Conservation (phyloP, 1,140 invertebrate species). For the Chironomus tepperi region DNA sequence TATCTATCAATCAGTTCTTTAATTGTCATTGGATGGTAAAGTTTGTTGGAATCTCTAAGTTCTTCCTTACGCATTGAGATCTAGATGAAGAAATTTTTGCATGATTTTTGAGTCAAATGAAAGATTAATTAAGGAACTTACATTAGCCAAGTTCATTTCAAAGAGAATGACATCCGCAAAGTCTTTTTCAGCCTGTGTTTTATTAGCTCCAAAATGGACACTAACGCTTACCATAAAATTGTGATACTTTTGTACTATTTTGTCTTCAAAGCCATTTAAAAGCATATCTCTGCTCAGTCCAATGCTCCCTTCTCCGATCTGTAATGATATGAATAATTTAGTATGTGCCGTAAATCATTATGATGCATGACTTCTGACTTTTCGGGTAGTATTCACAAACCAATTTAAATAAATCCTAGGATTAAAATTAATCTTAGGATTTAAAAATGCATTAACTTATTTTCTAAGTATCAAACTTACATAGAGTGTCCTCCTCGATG, state of each 20-base stretch:
- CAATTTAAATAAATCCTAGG: too few species aligned
- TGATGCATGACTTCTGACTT: background rate
- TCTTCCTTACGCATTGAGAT: slow-evolving; percentile 53
- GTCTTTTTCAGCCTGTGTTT: slow-evolving; percentile 39
- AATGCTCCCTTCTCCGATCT: slow-evolving; percentile 52
- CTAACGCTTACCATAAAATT: slow-evolving; percentile 44
- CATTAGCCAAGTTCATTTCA: slow-evolving; percentile 50
- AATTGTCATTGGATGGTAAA: slow-evolving; percentile 58
- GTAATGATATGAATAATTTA: background rate
- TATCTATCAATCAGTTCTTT: slow-evolving; percentile 44
- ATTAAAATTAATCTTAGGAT: too few species aligned
- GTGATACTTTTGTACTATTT: slow-evolving; percentile 36
- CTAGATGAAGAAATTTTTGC: slow-evolving; percentile 42
- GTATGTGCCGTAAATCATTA: too few species aligned
- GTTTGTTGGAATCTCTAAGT: slow-evolving; percentile 51
- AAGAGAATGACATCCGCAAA: slow-evolving; percentile 52
- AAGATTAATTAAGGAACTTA: slow-evolving; percentile 32
- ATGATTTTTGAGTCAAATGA: slow-evolving; percentile 35
- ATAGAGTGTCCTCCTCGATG: background rate
- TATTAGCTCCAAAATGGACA: slow-evolving; percentile 47
- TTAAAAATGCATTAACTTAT: too few species aligned
- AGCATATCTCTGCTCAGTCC: slow-evolving; percentile 50
- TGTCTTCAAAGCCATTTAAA: slow-evolving; percentile 40
- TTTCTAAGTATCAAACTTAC: too few species aligned
- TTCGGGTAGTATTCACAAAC: background rate